A percentile compares a stretch with the other conserved stretches of the same genome.
Evolutionary conservation across 2,888 invertebrate genomes (phyloP).

Genomic region (Acronicta leporina): DNA sequence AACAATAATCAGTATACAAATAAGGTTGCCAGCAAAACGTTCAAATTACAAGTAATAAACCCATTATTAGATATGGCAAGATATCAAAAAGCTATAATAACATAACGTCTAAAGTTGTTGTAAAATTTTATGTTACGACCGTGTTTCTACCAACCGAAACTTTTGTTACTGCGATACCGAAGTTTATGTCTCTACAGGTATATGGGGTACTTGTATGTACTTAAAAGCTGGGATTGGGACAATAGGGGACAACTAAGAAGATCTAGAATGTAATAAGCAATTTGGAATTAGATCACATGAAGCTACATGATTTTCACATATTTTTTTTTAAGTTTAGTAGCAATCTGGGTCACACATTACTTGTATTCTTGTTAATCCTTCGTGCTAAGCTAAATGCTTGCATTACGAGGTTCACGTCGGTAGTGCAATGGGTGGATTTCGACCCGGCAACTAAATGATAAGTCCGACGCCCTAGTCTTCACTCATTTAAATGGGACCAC

Average conservation of each 20-base stretch:
- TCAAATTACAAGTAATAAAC: constrained; percentile 80
- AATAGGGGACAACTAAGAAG: constrained; percentile 31
- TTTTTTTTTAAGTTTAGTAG: too few relatives aligned
- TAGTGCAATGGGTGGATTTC: too few relatives aligned
- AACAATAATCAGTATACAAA: constrained; percentile 51
- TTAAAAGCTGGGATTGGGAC: constrained; percentile 6
- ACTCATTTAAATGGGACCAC: too few relatives aligned
- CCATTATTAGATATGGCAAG: constrained; percentile 81
- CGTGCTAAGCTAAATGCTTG: too few relatives aligned
- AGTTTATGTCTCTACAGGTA: constrained; percentile 71
- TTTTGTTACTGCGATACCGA: constrained; percentile 76
- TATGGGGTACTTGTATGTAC: constrained; percentile 22
- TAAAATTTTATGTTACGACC: constrained; percentile 86
- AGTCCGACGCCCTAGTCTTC: too few relatives aligned
- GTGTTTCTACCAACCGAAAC: constrained; percentile 77
- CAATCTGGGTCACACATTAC: too few relatives aligned
- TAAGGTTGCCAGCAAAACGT: constrained; percentile 66
- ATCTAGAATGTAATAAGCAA: too few relatives aligned
- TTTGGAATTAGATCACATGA: too few relatives aligned
- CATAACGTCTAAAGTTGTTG: constrained; percentile 82
- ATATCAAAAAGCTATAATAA: constrained; percentile 84
- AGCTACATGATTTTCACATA: too few relatives aligned
- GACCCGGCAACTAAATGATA: too few relatives aligned
- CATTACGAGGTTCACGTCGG: too few relatives aligned
- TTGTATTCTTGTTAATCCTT: too few relatives aligned